Evolutionary conservation across 2,113 vertebrate genomes (phyloP), one percentile per base, ranked within the genome.

Genomic region (Eleginops maclovinus): DNA sequence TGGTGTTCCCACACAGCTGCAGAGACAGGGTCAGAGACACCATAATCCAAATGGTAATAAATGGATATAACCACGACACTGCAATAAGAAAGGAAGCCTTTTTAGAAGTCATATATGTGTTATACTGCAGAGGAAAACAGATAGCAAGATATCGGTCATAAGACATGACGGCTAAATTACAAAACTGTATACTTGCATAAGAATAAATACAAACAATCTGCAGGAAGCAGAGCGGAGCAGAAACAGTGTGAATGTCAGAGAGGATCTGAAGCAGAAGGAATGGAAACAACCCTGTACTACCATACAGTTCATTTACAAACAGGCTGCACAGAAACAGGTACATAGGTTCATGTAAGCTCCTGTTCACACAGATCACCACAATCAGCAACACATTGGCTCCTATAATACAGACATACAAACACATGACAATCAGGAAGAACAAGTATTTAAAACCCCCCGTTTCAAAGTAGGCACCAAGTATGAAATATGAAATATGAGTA

Each of bases 321-420:
- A 86, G 77, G 75, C 79, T 89, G 79, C 83, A 82, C 31, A 94
- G 75, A 9, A 93, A 91, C 47, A 92, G 19, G 77, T 89, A 94
- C 92, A 93, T 93, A 6, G 91, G 93, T 36, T 93, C 87, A 77
- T 93, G 92, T 6, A 94, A 60, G 28, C 79, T 85, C 16, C 85
- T 86, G 64, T 85, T 88, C n/a, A 75, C 4, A 22, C 55, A 88
- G 59, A 93, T 91, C 0, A 91, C 41, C 28, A 49, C 61, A 19
- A 63, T 19, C 8, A 63, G 43, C 15, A 46, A 6, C 0, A 63
- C 2, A 9, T 63, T 62, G 3, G 60, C 9, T 7, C 61, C 4
- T 17, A 63, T 8, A 4, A 47, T 49, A 1, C 19, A 0, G 0
- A 17, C 1, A 19, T 65, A 65, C 2, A 49, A 14, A 13, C 0